These are phyloP conservation scores for Drosophila dunni DNA, from an alignment of 1,140 invertebrate genomes.

Conservation along the genomic window DNA sequence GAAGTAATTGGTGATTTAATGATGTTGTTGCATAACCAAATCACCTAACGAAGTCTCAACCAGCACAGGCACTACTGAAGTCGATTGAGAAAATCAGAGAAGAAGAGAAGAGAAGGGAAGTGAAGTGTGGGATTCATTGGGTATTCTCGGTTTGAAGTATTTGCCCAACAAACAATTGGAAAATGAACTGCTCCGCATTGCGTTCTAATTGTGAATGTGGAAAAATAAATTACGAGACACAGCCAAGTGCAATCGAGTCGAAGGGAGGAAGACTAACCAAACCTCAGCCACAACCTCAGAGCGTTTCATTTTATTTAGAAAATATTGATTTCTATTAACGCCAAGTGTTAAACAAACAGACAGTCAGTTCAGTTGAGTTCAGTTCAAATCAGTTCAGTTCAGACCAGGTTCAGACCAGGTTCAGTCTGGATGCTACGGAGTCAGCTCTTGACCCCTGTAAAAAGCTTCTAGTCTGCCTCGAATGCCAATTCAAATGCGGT, in stretches of 20 bases:
- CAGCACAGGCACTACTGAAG: constrained; percentile 30
- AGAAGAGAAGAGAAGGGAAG: too few species aligned
- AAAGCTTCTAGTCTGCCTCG: constrained; percentile 12
- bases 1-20: constrained; percentile 83
- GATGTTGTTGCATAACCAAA: constrained; percentile 83
- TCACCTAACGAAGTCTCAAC: constrained; percentile 76
- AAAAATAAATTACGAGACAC: constrained; percentile 80
- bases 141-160: constrained; percentile 73
- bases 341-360: constrained; percentile 74
- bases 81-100: constrained; percentile 12
- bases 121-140: constrained; percentile 41
- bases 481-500: constrained; percentile 46
- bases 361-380: constrained; percentile 14
- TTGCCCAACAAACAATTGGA: constrained; percentile 79
- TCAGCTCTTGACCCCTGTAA: constrained; percentile 65
- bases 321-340: constrained; percentile 82
- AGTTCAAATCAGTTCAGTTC: constrained; percentile 7
- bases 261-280: constrained; percentile 1
- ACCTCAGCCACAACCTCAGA: constrained; percentile 19
- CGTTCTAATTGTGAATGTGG: constrained; percentile 80
- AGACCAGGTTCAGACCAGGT: constrained; percentile 28
- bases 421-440: constrained; percentile 39
- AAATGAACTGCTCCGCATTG: constrained; percentile 65
- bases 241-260: constrained; percentile 16
- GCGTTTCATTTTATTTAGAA: constrained; percentile 70